phyloP scores from a whole-genome alignment of 2,113 vertebrate species.

The Siphamia tubifer region DNA sequence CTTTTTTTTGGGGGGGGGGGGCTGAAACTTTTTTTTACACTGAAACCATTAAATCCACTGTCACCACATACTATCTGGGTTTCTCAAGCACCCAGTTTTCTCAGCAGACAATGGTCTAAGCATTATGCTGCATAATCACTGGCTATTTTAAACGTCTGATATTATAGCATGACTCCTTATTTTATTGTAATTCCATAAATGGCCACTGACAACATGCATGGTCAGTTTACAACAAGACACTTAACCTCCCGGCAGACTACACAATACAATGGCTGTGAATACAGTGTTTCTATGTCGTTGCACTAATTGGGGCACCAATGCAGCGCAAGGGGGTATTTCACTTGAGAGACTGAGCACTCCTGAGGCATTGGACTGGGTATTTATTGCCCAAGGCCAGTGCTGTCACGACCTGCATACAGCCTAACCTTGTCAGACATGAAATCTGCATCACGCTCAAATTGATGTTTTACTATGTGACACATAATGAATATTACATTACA shows the following conservation, averaged over 20 bases:
- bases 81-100: background rate
- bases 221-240: background rate
- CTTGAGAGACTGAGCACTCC: slow-evolving; percentile 65
- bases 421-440: slow-evolving; percentile 87
- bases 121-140: background rate
- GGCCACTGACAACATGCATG: slow-evolving; percentile 1
- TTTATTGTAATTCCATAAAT: slow-evolving; percentile 35
- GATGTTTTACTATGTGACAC: slow-evolving; percentile 92
- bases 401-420: slow-evolving; percentile 80
- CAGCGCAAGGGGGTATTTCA: slow-evolving; percentile 57
- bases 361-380: slow-evolving; percentile 65
- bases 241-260: slow-evolving; percentile 47
- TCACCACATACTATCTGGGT: background rate
- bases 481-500: slow-evolving; percentile 98
- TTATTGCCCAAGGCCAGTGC: slow-evolving; percentile 75
- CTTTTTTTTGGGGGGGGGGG: no score
- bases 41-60: background rate
- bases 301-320: slow-evolving; percentile 74
- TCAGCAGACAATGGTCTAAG: background rate
- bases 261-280: slow-evolving; percentile 29
- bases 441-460: slow-evolving; percentile 87
- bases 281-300: slow-evolving; percentile 62
- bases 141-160: background rate
- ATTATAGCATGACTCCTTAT: background rate
- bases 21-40: no score